Percentiles rank a stretch among this genome's conserved stretches.
Conservation (phyloP, 2,113 vertebrate species). For the Notarius lentiginosus region DNA sequence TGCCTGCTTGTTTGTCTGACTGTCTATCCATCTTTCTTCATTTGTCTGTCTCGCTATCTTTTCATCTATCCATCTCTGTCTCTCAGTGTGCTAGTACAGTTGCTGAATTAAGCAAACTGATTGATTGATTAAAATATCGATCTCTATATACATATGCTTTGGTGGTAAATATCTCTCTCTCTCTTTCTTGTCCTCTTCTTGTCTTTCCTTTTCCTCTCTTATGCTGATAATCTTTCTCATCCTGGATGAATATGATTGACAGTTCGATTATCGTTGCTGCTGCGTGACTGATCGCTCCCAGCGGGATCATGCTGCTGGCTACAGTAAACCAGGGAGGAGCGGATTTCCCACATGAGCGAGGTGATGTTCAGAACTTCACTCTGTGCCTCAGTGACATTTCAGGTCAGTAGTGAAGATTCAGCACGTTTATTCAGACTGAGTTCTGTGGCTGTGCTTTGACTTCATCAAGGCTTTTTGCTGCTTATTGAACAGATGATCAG, state of each 20-base stretch:
- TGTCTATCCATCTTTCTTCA: too few relatives aligned
- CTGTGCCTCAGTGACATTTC: constrained; percentile 90
- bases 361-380: constrained; percentile 89
- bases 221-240: background rate
- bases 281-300: background rate
- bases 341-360: constrained; percentile 92
- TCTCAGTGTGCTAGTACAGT: background rate
- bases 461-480: background rate
- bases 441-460: background rate
- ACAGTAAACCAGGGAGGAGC: constrained; percentile 93
- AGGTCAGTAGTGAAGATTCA: constrained; percentile 76
- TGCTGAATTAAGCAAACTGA: background rate
- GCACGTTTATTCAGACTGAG: background rate
- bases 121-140: background rate
- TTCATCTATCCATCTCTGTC: background rate
- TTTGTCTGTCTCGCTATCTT: background rate
- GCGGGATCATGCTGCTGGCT: constrained; percentile 93
- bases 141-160: background rate
- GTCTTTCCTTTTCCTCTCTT: background rate
- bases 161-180: background rate
- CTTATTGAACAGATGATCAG: constrained; percentile 63
- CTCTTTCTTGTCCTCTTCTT: background rate
- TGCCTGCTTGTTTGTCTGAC: background rate
- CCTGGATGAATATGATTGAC: background rate
- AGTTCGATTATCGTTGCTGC: background rate